Base-by-base conservation (phyloP, 2,113 vertebrate genomes). In the Anas platyrhynchos region DNA sequence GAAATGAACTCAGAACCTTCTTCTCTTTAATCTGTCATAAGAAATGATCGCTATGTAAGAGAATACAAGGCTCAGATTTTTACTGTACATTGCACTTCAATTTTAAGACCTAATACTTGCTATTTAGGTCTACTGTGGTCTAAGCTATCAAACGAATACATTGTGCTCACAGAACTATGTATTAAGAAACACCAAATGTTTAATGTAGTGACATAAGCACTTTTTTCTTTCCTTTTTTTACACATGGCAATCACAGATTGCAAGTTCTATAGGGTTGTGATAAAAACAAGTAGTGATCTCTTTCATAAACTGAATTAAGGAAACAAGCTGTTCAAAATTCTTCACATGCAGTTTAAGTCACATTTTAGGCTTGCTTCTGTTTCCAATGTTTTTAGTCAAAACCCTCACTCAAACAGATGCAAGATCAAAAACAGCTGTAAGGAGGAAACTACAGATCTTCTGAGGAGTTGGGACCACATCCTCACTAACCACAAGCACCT, bases 221-320 rank as follows among this genome's bases (percentile, higher is more conserved):
- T 98, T 97, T 88, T 27, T 25, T 34, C 22, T 97, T 98, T 97
- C 98, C 98, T 97, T 56, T 32, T 98, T 91, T 89, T 46, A 94
- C 41, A 98, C 98, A 98, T 98, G 98, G 99, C 99, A 99, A 99
- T 99, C 99, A 99, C 99, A 98, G 99, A 99, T 98, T 99, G 99
- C 99, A 99, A 98, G 98, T 97, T 95, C 95, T 96, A 86, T 91
- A 97, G 97, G 98, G 97, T 91, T 96, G 97, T 88, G 75, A 86
- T 94, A 97, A 58, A 95, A 96, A 97, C 92, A 96, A 96, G 91
- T 20, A 83, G 93, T 65, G 95, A 94, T 83, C 93, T 75, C 93
- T 91, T 29, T 63, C 92, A 91, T 89, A 87, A 85, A 73, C 29
- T 29, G 43, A 92, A 32, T 54, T 48, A 59, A 92, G 61, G 90